These are phyloP conservation scores for Eumerus sabulonum DNA, from an alignment of 2,888 invertebrate species.

Conservation along the genomic window DNA sequence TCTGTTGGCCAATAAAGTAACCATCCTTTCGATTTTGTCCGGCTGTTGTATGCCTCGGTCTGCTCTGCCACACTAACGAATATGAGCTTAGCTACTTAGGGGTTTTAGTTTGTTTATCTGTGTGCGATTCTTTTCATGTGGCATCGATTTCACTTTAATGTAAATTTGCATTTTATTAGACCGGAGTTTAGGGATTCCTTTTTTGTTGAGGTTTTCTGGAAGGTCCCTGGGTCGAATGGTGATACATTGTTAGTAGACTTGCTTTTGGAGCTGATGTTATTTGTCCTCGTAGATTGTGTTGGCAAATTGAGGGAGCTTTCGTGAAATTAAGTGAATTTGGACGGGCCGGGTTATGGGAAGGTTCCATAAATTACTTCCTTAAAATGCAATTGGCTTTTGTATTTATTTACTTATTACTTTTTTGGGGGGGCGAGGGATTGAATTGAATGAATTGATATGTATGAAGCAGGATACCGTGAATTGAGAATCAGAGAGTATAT, in stretches of 20 bases:
- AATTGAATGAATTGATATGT: no score
- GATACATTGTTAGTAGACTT: constrained; percentile 17
- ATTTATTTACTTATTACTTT: no score
- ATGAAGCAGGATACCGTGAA: no score
- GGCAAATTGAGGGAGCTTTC: constrained; percentile 45
- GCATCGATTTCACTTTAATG: constrained; percentile 63
- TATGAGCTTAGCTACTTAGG: background rate
- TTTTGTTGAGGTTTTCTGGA: no score
- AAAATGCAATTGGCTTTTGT: no score
- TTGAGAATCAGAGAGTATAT: no score
- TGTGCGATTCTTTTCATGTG: constrained; percentile 43
- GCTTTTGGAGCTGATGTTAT: constrained; percentile 27
- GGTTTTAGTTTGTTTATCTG: constrained; percentile 36
- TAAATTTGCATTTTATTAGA: constrained; percentile 68
- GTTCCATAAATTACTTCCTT: constrained; percentile 9
- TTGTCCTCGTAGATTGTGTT: constrained; percentile 45
- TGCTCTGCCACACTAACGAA: no score
- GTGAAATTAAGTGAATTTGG: no score
- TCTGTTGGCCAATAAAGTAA: constrained; percentile 57
- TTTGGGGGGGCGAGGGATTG: no score
- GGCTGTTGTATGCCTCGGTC: background rate
- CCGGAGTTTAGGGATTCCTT: constrained; percentile 28
- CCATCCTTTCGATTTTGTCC: background rate
- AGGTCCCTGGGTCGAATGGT: constrained; percentile 22
- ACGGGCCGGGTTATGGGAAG: no score